phyloP scores from a whole-genome alignment of 53 echinoderm and acorn worm genomes.

The Stichopus horrens region DNA sequence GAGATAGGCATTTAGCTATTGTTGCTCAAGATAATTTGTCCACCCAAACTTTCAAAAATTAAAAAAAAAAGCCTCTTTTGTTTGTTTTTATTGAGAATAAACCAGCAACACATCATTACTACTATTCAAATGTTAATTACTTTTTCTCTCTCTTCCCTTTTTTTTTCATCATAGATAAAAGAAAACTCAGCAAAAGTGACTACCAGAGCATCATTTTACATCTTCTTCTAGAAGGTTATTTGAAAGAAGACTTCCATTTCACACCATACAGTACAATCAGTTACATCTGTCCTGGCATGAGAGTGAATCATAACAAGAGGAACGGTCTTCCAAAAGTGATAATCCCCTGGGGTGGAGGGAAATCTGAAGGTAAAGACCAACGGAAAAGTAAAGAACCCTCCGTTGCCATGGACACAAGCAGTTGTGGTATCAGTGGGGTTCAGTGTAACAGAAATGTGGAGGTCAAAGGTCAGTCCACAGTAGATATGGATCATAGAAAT shows the following conservation, averaged over 20 bases:
- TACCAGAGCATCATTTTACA: conserved; percentile 57
- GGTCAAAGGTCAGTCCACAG: conserved; percentile 16
- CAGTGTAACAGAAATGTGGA: not conserved
- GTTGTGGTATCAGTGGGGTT: not conserved
- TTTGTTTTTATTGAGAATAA: too few relatives aligned
- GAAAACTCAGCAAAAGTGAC: not conserved
- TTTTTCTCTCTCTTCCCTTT: too few relatives aligned
- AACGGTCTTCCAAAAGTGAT: not conserved
- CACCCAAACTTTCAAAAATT: too few relatives aligned
- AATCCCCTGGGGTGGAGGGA: not conserved
- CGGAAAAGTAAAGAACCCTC: not conserved
- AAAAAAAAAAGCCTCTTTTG: too few relatives aligned
- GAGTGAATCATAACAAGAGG: conserved; percentile 21
- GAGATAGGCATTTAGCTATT: too few relatives aligned
- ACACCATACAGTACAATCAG: conserved; percentile 96
- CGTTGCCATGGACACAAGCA: not conserved
- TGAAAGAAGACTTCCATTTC: conserved; percentile 92
- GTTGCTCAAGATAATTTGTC: too few relatives aligned
- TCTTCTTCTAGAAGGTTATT: conserved; percentile 82
- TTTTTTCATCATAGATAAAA: not conserved
- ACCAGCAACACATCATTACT: too few relatives aligned
- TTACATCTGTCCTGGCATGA: conserved; percentile 82
- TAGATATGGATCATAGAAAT: not conserved
- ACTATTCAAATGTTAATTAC: too few relatives aligned
- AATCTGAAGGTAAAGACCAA: not conserved